Evolutionary conservation across 1,140 invertebrate species (phyloP).

Genomic region (Aricia agestis): DNA sequence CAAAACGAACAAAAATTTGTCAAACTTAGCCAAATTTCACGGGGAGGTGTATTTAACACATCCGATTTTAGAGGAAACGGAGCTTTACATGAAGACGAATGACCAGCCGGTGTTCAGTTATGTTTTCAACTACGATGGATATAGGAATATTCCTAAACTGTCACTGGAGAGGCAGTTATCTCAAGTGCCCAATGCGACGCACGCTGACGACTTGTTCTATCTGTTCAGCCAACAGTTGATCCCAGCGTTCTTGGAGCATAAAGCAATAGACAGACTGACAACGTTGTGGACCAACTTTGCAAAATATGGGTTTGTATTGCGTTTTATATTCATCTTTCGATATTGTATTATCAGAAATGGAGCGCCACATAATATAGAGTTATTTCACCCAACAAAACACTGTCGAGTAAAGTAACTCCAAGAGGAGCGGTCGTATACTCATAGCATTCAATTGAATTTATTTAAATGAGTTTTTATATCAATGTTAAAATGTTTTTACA

Average conservation of each 20-base stretch:
- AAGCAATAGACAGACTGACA: conserved; percentile 52
- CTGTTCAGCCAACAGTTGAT: conserved; percentile 45
- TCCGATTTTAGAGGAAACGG: conserved; percentile 43
- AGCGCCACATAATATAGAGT: too few relatives aligned
- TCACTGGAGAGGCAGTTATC: conserved; percentile 21
- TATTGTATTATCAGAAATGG: too few relatives aligned
- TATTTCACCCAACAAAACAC: too few relatives aligned
- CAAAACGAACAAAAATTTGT: conserved; percentile 29
- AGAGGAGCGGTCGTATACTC: too few relatives aligned
- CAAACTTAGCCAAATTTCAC: conserved; percentile 40
- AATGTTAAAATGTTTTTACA: too few relatives aligned
- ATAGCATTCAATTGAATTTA: too few relatives aligned
- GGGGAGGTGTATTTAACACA: conserved; percentile 47
- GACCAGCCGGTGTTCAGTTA: conserved; percentile 53
- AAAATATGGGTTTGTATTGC: conserved; percentile 56
- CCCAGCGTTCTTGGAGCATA: conserved; percentile 39
- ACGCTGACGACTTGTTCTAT: conserved; percentile 65
- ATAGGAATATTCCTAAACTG: conserved; percentile 43
- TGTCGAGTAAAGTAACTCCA: too few relatives aligned
- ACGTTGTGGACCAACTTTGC: conserved; percentile 67
- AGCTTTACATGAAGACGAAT: conserved; percentile 41
- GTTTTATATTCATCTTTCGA: conserved; percentile 1
- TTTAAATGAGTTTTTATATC: too few relatives aligned
- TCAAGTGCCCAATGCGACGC: conserved; percentile 44
- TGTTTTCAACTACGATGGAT: conserved; percentile 47